Evolutionary conservation across 1,140 invertebrate genomes (phyloP).

Genomic region (Grapholita molesta): DNA sequence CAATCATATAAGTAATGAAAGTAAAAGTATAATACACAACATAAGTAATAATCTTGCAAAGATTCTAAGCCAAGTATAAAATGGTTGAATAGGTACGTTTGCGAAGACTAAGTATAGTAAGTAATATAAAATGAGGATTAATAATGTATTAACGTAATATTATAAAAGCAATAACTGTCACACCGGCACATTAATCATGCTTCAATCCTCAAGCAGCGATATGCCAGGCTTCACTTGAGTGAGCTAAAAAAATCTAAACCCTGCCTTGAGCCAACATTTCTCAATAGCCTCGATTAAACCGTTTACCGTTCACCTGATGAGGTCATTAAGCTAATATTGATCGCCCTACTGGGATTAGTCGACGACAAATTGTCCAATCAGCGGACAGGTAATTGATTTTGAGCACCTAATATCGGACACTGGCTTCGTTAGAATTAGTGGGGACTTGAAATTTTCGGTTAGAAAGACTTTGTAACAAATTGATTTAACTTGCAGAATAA

Average conservation of each 20-base stretch:
- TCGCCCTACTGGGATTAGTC: conserved; percentile 49
- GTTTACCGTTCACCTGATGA: conserved; percentile 47
- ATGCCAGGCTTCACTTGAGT: neutral
- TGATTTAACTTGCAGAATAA: neutral
- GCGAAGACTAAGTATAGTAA: neutral
- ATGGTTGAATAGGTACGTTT: too few relatives aligned
- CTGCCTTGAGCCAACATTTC: conserved; percentile 1
- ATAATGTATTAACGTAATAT: neutral
- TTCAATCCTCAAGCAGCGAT: neutral
- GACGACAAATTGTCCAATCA: conserved; percentile 70
- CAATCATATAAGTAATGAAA: too few relatives aligned
- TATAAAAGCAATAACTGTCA: neutral
- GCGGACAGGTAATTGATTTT: conserved; percentile 71
- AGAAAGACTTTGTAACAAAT: neutral
- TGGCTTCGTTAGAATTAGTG: conserved; percentile 28
- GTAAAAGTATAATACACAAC: too few relatives aligned
- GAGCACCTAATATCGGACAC: conserved; percentile 36
- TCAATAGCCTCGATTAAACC: conserved; percentile 34
- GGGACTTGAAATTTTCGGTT: conserved; percentile 2
- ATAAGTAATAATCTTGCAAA: too few relatives aligned
- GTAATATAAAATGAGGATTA: neutral
- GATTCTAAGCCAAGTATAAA: too few relatives aligned
- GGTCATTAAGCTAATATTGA: conserved; percentile 66
- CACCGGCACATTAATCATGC: neutral
- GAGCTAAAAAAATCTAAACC: neutral